These are phyloP conservation scores for Melieria omissa DNA, from an alignment of 2,888 invertebrate species.

Conservation along the genomic window DNA sequence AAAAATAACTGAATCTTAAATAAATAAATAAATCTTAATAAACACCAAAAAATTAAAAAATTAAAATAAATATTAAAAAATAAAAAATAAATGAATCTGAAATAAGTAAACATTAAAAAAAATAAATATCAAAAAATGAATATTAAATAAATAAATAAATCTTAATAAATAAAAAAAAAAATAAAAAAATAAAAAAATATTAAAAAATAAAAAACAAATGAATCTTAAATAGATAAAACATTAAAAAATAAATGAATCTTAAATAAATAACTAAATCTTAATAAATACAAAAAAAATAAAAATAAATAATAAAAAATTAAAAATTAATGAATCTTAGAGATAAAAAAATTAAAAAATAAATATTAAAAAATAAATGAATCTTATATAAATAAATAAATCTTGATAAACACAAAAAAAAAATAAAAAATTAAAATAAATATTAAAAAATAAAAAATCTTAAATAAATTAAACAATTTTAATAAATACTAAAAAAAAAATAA, in stretches of 20 bases:
- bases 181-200: not conserved
- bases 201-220: not conserved
- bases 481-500: not conserved
- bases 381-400: not conserved
- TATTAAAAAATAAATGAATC: not conserved
- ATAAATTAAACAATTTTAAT: not conserved
- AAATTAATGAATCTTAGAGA: not conserved
- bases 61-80: not conserved
- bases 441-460: too few relatives aligned
- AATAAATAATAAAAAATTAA: constrained; percentile 8
- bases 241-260: constrained; percentile 1
- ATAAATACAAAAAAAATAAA: not conserved
- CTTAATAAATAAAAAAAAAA: not conserved
- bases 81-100: not conserved
- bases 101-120: not conserved
- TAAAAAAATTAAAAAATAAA: not conserved
- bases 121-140: not conserved
- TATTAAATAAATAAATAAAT: not conserved
- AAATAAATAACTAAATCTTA: not conserved
- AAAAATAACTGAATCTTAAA: not conserved
- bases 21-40: constrained; percentile 5
- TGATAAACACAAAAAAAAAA: not conserved
- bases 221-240: constrained; percentile 6
- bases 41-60: not conserved
- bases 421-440: too few relatives aligned